Conservation (phyloP, 64 coral and sea anemone genomes). For the Exaiptasia diaphana region DNA sequence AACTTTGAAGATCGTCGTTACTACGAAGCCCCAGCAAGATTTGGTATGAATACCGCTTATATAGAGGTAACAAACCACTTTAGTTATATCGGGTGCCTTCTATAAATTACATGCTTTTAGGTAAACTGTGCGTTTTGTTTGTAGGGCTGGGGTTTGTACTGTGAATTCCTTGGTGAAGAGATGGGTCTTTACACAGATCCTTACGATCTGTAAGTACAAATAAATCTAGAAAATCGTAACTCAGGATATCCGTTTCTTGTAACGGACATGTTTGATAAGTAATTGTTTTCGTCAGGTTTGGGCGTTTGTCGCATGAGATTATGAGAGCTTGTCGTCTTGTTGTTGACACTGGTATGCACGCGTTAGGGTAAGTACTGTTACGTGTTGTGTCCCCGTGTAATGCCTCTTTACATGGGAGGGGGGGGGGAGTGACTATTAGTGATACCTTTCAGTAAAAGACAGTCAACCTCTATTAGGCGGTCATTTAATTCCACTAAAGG, state of each 20-base stretch:
- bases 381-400: no score
- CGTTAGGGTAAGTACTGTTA: constrained; percentile 64
- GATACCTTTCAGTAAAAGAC: no score
- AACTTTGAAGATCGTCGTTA: constrained; percentile 72
- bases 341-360: constrained; percentile 86
- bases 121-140: neutral
- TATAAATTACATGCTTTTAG: neutral
- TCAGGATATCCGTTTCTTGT: neutral
- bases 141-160: constrained; percentile 73
- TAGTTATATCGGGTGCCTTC: neutral
- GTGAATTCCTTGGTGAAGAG: constrained; percentile 69
- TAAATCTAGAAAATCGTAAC: neutral
- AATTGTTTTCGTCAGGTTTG: constrained; percentile 49
- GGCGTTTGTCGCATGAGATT: constrained; percentile 63
- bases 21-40: constrained; percentile 73
- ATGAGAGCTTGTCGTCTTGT: constrained; percentile 72
- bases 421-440: no score
- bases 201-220: constrained; percentile 58
- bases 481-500: no score
- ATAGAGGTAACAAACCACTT: constrained; percentile 69
- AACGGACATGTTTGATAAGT: neutral
- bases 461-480: no score
- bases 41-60: constrained; percentile 76
- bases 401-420: no score
- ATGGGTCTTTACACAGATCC: constrained; percentile 54